Base-by-base conservation (phyloP, 2,888 invertebrate genomes). In the Monoplex corrugatus region DNA sequence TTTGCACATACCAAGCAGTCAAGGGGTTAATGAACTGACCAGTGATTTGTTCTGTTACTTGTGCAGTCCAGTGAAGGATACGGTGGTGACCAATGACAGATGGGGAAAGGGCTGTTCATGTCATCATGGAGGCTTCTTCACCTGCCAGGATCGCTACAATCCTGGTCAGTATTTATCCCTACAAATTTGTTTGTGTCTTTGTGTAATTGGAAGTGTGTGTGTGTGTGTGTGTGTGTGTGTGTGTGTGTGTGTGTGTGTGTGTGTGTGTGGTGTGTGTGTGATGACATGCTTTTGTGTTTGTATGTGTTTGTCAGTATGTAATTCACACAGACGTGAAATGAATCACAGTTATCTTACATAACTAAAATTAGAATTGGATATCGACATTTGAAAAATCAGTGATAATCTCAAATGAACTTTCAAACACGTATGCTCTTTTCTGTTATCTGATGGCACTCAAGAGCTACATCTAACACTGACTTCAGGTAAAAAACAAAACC, bases 41-140 rank as follows among this genome's bases (percentile, higher is more conserved):
- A n/a, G n/a, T n/a, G n/a, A n/a, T n/a, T n/a, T n/a, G n/a, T n/a
- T n/a, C n/a, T n/a, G n/a, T n/a, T n/a, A n/a, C n/a, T n/a, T 45
- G 94, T 93, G 50, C 93, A 96, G 96, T 90, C 96, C 97, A 0
- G 98, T 99, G 0, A 98, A 97, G 94, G 97, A 98, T 92, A 97
- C 97, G 3, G 97, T 99, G 0, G 98, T 99, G 0, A 98, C 98
- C 0, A 99, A 99, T 95, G 99, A 99, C 96, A 97, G 99, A 92
- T 99, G 99, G 99, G 99, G 99, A 0, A 97, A 96, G 19, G 97
- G 97, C 10, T 97, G 97, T 5, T 96, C 97, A 2, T 99, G 99
- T 91, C 96, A 97, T 92, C 99, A 99, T 96, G 99, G 99, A 3
- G 98, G 98, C 93, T 98, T 98, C 95, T 97, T 97, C 63, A 90